phyloP scores from a whole-genome alignment of 1,140 invertebrate species.

The Eciton burchellii region DNA sequence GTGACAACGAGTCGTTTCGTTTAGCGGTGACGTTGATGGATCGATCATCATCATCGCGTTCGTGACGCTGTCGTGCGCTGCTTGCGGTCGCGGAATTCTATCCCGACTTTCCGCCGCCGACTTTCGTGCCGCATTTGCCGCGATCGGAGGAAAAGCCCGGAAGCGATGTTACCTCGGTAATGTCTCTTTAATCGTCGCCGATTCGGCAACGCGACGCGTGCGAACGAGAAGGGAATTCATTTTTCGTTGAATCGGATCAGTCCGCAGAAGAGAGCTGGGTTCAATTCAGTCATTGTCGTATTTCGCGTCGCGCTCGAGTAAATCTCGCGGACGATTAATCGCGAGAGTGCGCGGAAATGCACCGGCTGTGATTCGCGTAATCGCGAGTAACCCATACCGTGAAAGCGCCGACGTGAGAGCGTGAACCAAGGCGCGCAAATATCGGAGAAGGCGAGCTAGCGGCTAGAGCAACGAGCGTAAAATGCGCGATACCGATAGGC shows the following conservation, averaged over 20 bases:
- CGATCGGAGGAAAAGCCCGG: too few relatives aligned
- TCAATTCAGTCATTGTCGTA: slow-evolving; percentile 24
- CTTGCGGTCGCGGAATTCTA: background rate
- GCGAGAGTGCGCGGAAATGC: slow-evolving; percentile 35
- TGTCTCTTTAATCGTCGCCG: slow-evolving; percentile 42
- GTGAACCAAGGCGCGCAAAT: slow-evolving; percentile 2
- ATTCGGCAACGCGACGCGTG: slow-evolving; percentile 31
- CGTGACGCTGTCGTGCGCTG: background rate
- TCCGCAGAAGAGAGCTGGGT: slow-evolving; percentile 6
- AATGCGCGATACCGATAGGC: background rate
- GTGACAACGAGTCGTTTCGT: slow-evolving; percentile 4
- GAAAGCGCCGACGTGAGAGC: slow-evolving; percentile 32
- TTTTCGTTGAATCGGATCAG: slow-evolving; percentile 44
- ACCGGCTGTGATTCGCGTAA: slow-evolving; percentile 18
- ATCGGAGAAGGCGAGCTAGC: too few relatives aligned
- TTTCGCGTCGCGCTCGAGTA: slow-evolving; percentile 35
- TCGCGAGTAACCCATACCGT: too few relatives aligned
- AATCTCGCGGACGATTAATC: slow-evolving; percentile 52
- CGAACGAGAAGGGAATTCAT: slow-evolving; percentile 31
- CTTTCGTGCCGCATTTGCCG: too few relatives aligned
- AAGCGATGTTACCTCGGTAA: background rate
- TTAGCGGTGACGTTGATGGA: slow-evolving; percentile 1
- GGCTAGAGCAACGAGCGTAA: background rate
- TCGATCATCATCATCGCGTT: background rate
- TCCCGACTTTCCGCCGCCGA: too few relatives aligned